Evolutionary conservation across 2,113 vertebrate species (phyloP), one percentile per base, ranked within the genome.

Genomic region (Chloropsis hardwickii): DNA sequence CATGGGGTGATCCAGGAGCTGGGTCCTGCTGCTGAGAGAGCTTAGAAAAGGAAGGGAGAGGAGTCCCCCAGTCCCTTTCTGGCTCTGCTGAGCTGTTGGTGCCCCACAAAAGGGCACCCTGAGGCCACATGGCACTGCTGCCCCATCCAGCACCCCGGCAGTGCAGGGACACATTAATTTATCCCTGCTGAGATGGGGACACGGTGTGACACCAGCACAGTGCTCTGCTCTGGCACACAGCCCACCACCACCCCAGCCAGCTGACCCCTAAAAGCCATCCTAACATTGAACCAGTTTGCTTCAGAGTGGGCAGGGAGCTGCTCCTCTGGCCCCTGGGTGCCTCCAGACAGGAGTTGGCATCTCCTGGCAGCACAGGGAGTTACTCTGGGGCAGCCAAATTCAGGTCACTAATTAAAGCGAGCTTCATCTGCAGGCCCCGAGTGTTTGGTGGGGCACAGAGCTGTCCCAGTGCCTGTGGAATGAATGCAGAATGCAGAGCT

Each of bases 61-160:
- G 45, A 58, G 3, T 3, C 0, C 5, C 13, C 10, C 7, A 0
- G 0, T 28, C 3, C 3, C 4, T 15, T 27, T 44, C 5, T 37
- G 82, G 24, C 48, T 8, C 12, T 29, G 51, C 53, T 5, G 4
- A 29, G 65, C 39, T 73, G 37, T 3, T 16, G 56, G 45, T 51
- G 66, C 69, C n/a, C 24, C 29, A 5, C 28, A 6, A 8, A 35
- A 35, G 39, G 56, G 56, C 69, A 84, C 65, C 79, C 61, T 10
- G 17, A 61, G 65, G 60, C 64, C 54, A 14, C 4, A 0, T 3
- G 62, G 15, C 84, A 12, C 53, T 19, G 48, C 79, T 21, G 2
- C 65, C 29, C 44, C 11, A 9, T 11, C 17, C 57, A 37, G 56
- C 57, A 8, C 3, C 67, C 3, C 10, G 2, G 9, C 28, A 66